Evolutionary conservation across 2,113 vertebrate genomes (phyloP).

Genomic region (Mus pahari): DNA sequence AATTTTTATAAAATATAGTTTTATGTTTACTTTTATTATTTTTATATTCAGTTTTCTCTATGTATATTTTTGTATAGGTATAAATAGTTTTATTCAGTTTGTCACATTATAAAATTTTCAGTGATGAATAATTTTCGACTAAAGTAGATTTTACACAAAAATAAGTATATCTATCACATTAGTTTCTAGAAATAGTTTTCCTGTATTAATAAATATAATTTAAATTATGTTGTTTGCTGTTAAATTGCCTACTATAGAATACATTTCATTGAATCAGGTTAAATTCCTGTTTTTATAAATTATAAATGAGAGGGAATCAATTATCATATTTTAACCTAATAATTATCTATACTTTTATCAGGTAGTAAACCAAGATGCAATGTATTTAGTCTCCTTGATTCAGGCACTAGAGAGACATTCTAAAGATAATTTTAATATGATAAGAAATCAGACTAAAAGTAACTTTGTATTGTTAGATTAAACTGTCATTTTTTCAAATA

Average conservation of each 20-base stretch:
- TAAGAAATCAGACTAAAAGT: background rate
- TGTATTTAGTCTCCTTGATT: background rate
- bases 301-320: background rate
- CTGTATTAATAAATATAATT: slow-evolving; percentile 20
- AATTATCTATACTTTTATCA: background rate
- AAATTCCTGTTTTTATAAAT: slow-evolving; percentile 33
- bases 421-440: slow-evolving; percentile 39
- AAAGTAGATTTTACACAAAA: slow-evolving; percentile 49
- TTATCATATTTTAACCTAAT: slow-evolving; percentile 12
- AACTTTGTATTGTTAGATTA: slow-evolving; percentile 27
- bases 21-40: background rate
- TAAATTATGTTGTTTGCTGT: slow-evolving; percentile 31
- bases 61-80: background rate
- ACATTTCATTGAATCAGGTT: background rate
- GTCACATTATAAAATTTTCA: slow-evolving; percentile 38
- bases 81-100: background rate
- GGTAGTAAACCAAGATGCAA: background rate
- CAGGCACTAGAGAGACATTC: background rate
- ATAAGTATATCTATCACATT: background rate
- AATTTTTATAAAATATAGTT: slow-evolving; percentile 1
- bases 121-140: background rate
- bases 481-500: slow-evolving; percentile 10
- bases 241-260: slow-evolving; percentile 8
- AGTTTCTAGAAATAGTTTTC: slow-evolving; percentile 20
- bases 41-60: background rate